Evolutionary conservation across 1,140 invertebrate species (phyloP).

Genomic region (Nixonia krombeini): DNA sequence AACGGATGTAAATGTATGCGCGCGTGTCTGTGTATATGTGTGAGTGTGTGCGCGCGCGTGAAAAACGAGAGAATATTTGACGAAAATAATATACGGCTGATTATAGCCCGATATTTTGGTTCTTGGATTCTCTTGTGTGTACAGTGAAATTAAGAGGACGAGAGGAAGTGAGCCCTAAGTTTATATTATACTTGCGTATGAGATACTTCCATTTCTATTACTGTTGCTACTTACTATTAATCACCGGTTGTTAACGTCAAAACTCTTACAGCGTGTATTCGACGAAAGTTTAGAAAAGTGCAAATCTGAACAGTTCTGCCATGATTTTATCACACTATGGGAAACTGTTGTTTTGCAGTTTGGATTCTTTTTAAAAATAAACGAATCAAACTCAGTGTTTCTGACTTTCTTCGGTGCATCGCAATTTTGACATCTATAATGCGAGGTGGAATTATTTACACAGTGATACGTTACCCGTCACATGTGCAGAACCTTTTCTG

Average conservation of each 20-base stretch:
- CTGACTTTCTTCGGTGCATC: no score
- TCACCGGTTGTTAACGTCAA: neutral
- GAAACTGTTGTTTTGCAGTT: neutral
- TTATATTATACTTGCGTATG: no score
- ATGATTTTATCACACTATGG: no score
- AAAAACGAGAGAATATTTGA: neutral
- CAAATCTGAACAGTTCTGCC: no score
- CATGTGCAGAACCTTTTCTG: no score
- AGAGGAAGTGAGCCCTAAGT: slow-evolving; percentile 1
- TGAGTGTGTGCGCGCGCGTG: slow-evolving; percentile 14
- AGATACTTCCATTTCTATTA: slow-evolving; percentile 11
- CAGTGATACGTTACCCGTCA: no score
- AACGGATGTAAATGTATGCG: slow-evolving; percentile 11
- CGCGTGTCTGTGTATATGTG: slow-evolving; percentile 14
- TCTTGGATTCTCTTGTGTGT: neutral
- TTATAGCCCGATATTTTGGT: no score
- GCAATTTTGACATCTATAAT: no score
- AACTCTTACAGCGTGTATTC: neutral
- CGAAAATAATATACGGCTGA: no score
- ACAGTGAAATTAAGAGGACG: neutral
- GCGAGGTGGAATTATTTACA: no score
- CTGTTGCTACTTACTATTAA: slow-evolving; percentile 5
- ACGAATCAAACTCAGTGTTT: no score
- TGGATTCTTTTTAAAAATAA: neutral
- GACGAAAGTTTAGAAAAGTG: no score